Evolutionary conservation across 2,888 invertebrate species (phyloP), one percentile per base, ranked within the genome.

Genomic region (Drosophila acutilabella): DNA sequence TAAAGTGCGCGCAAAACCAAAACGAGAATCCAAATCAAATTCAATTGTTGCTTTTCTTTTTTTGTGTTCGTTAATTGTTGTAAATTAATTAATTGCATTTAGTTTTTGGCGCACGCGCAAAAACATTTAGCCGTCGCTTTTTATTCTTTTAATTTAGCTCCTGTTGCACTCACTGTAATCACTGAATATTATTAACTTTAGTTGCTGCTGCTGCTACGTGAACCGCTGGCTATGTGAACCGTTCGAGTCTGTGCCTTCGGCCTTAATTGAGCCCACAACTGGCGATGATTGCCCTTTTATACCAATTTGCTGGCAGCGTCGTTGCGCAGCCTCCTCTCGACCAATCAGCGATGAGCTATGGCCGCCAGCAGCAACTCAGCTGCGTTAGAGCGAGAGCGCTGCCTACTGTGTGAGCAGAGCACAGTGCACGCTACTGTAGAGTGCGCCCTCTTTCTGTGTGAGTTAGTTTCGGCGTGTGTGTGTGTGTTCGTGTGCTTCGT

Each of bases 261-360:
- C 91, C 91, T 92, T 92, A 92, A 92, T 92, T 92, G 92, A 92
- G 91, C 88, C 89, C 90, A 86, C 89, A 90, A 90, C 89, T 88
- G 87, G 81, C 90, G 93, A 93, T 92, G 94, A 95, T 93, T 96
- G 96, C 95, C 96, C 95, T 92, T 92, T 93, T 92, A 92, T 91
- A 92, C 91, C 91, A 92, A 91, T 91, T 77, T 50, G 57, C 16
- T 3, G 11, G 65, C 78, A 77, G 78, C 65, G 74, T 52, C 48
- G 78, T 56, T 57, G 62, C 76, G 70, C 56, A 44, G 73, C 33
- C 42, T 7, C 1, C 11, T 53, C 50, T 73, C 69, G 30, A 41
- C 92, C 92, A 92, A 92, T 92, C 91, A 83, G 77, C 78, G 66
- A 42, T 42, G 71, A 89, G 90, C 84, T 89, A 91, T 92, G 91